A percentile compares a stretch with the other conserved stretches of the same genome.
phyloP scores from a whole-genome alignment of 2,797 vertebrate species.

The Danio albolineatus region DNA sequence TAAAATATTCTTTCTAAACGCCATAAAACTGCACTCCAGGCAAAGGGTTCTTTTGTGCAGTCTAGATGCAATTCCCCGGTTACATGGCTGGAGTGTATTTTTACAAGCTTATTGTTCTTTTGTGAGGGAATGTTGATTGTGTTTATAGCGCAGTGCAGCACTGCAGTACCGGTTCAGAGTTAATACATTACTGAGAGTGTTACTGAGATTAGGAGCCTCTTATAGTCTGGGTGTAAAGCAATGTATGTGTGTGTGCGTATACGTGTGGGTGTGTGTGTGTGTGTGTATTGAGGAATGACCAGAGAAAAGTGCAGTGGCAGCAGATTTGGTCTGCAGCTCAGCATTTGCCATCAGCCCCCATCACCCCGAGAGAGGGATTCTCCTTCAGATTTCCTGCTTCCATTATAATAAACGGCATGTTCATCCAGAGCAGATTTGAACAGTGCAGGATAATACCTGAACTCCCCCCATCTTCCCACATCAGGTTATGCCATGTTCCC shows the following conservation, averaged over 20 bases:
- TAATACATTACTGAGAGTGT: conserved; percentile 36
- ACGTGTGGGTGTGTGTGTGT: conserved; percentile 15
- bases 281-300: conserved; percentile 59
- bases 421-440: conserved; percentile 14
- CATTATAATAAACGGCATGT: conserved; percentile 8
- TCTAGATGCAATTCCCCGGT: background rate
- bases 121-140: conserved; percentile 8
- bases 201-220: conserved; percentile 45
- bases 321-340: conserved; percentile 53
- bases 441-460: conserved; percentile 1
- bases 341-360: conserved; percentile 15
- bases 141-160: conserved; percentile 32
- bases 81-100: background rate
- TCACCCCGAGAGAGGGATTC: conserved; percentile 1
- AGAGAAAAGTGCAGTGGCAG: conserved; percentile 55
- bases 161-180: conserved; percentile 38
- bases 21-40: conserved; percentile 19
- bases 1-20: conserved; percentile 22
- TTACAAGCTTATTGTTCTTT: conserved; percentile 9
- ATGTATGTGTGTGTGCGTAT: conserved; percentile 10
- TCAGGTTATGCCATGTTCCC: background rate
- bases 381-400: background rate
- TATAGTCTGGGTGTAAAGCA: conserved; percentile 20
- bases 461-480: background rate
- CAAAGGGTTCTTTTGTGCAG: conserved; percentile 17